phyloP scores from a whole-genome alignment of 2,888 invertebrate species.

The Labia minor region DNA sequence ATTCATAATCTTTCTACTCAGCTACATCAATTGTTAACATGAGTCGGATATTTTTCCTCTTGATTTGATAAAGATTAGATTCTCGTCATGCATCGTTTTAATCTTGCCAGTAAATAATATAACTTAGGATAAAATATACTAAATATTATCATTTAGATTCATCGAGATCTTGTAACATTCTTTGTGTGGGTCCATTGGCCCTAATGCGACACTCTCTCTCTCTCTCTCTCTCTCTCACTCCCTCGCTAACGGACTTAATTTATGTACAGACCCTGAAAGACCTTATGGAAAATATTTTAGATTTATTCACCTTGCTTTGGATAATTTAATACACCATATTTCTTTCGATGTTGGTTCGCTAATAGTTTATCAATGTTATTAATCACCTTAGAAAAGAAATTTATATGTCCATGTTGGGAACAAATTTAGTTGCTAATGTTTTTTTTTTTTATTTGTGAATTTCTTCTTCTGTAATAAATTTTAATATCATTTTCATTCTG shows the following conservation, averaged over 20 bases:
- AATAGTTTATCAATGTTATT: slow-evolving; percentile 13
- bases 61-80: too few species aligned
- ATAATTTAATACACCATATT: slow-evolving; percentile 8
- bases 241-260: neutral
- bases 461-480: too few species aligned
- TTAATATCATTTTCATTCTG: too few species aligned
- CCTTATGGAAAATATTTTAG: neutral
- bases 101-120: too few species aligned
- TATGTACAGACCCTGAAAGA: too few species aligned
- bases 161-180: neutral
- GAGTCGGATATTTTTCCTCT: too few species aligned
- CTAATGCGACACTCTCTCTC: neutral
- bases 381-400: neutral
- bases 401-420: neutral
- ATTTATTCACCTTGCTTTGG: neutral
- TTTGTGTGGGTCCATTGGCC: neutral
- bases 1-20: too few species aligned
- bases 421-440: too few species aligned
- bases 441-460: too few species aligned
- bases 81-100: too few species aligned
- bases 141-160: neutral
- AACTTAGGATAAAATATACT: too few species aligned
- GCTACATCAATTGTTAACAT: too few species aligned
- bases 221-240: neutral
- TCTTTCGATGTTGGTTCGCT: slow-evolving; percentile 7